Evolutionary conservation across 2,113 vertebrate species (phyloP), one percentile per base, ranked within the genome.

Genomic region (Malaclemys terrapin): DNA sequence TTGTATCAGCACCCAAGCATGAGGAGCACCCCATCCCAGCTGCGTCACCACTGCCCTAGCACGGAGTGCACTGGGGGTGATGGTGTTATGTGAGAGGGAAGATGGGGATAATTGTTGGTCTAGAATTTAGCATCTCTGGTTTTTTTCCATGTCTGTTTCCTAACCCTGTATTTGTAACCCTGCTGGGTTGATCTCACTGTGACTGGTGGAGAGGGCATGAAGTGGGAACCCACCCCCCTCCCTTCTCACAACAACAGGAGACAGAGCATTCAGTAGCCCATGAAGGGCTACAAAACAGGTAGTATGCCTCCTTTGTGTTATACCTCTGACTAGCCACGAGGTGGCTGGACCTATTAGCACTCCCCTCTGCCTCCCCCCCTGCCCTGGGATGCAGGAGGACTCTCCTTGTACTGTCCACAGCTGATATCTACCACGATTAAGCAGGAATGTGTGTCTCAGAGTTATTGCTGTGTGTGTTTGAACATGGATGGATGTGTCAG

Each of bases 401-500:
- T 27, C 38, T 12, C 38, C 38, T 4, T 27, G 75, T 25, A 78
- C 42, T 27, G 75, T 4, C 75, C 9, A 17, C n/a, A 42, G 54
- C 54, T 82, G 80, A 42, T 20, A 20, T 38, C 69, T 38, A 20
- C 9, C 20, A 8, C 12, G 6, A 47, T 78, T 5, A 38, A 45
- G 38, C 19, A 57, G 54, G 25, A 27, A 38, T 19, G 24, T 38
- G 12, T 4, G 2, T 78, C 5, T 45, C 10, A 10, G 17, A 14
- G 17, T 93, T 93, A 13, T 85, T 80, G 35, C 69, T 0, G 49
- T 1, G 0, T 89, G 45, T 0, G 0, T 91, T 56, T 3, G 4
- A 75, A 29, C 0, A 1, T n/a, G 87, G 49, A 3, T 5, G 49
- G 45, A 10, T 9, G 0, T 0, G 0, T 1, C 5, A 0, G 0